Evolutionary conservation across 2,888 invertebrate genomes (phyloP).

Genomic region (Aphodius granarius): DNA sequence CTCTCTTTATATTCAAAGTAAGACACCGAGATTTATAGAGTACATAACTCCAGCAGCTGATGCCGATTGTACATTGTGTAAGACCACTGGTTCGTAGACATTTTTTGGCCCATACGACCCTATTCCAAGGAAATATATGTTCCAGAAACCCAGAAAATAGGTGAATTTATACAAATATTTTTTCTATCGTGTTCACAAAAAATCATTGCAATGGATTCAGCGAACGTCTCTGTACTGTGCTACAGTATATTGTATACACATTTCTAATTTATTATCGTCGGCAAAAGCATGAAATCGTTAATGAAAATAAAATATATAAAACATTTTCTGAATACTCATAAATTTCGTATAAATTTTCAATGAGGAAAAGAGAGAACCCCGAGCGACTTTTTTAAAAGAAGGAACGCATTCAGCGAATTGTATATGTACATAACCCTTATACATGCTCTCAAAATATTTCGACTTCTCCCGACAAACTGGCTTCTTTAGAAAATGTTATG

Average conservation of each 20-base stretch:
- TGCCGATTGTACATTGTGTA: slow-evolving; percentile 41
- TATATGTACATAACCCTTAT: slow-evolving; percentile 35
- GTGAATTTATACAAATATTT: too few species aligned
- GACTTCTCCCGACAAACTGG: slow-evolving; percentile 50
- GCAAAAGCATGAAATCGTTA: too few species aligned
- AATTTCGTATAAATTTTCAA: slow-evolving; percentile 6
- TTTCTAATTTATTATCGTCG: background rate
- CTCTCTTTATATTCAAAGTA: slow-evolving; percentile 44
- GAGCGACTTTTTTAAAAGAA: slow-evolving; percentile 20
- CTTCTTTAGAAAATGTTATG: slow-evolving; percentile 58
- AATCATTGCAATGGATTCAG: too few species aligned
- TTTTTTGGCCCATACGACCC: background rate
- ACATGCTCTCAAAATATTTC: slow-evolving; percentile 49
- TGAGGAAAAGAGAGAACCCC: slow-evolving; percentile 10
- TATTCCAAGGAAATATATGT: background rate
- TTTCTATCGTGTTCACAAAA: too few species aligned
- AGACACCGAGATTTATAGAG: slow-evolving; percentile 44
- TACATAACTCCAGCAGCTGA: slow-evolving; percentile 42
- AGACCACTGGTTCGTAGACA: slow-evolving; percentile 33
- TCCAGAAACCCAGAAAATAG: background rate
- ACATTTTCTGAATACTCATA: background rate
- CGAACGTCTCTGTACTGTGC: too few species aligned
- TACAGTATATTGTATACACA: too few species aligned
- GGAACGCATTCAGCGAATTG: slow-evolving; percentile 26
- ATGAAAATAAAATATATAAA: background rate